Evolutionary conservation across 2,797 vertebrate species (phyloP), one percentile per base, ranked within the genome.

Genomic region (Channallabes apus): DNA sequence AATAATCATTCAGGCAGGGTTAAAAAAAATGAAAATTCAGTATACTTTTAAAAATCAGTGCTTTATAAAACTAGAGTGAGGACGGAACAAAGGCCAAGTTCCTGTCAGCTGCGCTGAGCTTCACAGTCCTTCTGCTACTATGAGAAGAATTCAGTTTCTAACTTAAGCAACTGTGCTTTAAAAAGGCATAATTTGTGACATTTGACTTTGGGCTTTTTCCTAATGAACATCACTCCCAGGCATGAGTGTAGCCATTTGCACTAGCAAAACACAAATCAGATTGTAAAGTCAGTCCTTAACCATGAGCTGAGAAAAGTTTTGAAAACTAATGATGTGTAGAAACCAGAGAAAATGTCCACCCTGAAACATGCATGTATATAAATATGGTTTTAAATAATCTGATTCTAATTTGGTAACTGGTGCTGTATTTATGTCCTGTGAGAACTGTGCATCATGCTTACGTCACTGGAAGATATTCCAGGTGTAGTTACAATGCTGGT

Each of bases 31-130:
- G 9, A 77, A 58, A 58, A 29, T 59, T 58, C 4, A 24, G 54
- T 35, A 29, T 77, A 24, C 58, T 77, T 77, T 77, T 58, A 12
- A 32, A 32, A 32, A 20, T 59, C 6, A 22, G 2, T 58, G 54
- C 75, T 59, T 77, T 11, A 77, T 76, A 76, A 56, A 77, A 77
- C 12, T 77, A 59, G 27, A 29, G 4, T 35, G 75, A 35, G 54
- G 54, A 77, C 3, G 18, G 46, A 56, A 20, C n/a, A 56, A 76
- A 76, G 29, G 17, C 51, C 54, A 59, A 59, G 29, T 22, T 59
- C 8, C 56, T 77, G 29, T 77, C 75, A 77, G 29, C 41, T 27
- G 61, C 27, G 82, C n/a, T 84, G 27, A 58, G 22, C 20, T 29
- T 51, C 56, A 41, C 56, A 46, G 35, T 41, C n/a, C 22, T 51